Base-by-base conservation (phyloP, 2,888 invertebrate species). In the Cryptus viduatorius region DNA sequence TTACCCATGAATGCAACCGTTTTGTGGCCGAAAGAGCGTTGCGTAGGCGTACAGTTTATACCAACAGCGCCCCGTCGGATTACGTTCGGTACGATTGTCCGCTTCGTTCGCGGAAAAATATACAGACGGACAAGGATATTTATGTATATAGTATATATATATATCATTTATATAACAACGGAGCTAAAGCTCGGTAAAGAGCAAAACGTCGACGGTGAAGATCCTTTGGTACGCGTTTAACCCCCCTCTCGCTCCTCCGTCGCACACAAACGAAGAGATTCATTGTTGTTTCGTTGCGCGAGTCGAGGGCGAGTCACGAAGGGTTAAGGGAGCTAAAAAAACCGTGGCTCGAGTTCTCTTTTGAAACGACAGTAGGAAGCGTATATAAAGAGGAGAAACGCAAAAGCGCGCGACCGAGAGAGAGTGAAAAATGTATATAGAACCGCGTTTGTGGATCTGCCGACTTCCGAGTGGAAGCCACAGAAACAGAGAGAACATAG, bases 261-360 rank as follows among this genome's bases (percentile, higher is more conserved):
- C 67, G 53, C 48, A 64, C 79, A 48, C 59, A 71, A 76, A 69
- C 59, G 75, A 59, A 68, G 65, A 83, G 79, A 80, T 80, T 83
- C 80, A 83, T 83, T 76, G 83, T 83, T 80, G 71, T 76, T 83
- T 69, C 76, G 65, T 64, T 71, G 68, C 50, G 78, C 82, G 72
- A 46, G 67, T 68, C 48, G 46, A 73, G 46, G 67, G 56, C 50
- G 59, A 14, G 69, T 61, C 61, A 48, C 50, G 75, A 61, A 61
- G 76, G 69, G 78, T 42, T 48, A n/a, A 75, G 75, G 53, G 46
- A 69, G 48, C 37, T 46, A 61, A 31, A 72, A 71, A 71, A 56
- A 50, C 37, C 7, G 37, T 48, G 37, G 56, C 56, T 65, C 24
- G 80, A 80, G 80, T 56, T 80, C 69, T 69, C 79, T 79, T 83